phyloP scores from a whole-genome alignment of 92 coral and sea anemone species.

The Metridium senile region DNA sequence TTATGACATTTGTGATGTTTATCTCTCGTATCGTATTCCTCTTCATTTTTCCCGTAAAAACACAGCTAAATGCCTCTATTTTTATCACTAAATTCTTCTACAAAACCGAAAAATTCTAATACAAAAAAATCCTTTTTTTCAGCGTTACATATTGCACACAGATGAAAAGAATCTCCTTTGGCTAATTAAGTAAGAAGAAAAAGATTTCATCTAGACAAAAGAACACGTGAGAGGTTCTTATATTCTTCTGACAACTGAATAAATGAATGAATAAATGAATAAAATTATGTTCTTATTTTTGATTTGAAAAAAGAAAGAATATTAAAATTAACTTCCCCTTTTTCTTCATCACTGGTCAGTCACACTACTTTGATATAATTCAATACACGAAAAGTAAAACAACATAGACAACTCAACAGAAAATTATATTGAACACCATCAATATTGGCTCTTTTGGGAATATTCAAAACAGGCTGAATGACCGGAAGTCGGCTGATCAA shows the following conservation, averaged over 20 bases:
- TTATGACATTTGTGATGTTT: constrained; percentile 12
- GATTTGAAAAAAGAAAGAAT: too few relatives aligned
- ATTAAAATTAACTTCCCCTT: too few relatives aligned
- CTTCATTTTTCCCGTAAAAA: neutral
- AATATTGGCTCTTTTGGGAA: constrained; percentile 1
- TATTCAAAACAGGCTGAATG: neutral
- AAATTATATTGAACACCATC: neutral
- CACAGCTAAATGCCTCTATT: neutral
- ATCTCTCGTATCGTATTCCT: constrained; percentile 11
- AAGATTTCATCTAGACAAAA: neutral
- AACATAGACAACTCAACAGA: neutral
- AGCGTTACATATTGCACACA: neutral
- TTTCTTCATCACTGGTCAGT: too few relatives aligned
- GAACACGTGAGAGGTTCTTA: neutral
- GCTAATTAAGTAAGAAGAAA: neutral
- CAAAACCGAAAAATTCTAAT: neutral
- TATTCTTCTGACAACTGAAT: neutral
- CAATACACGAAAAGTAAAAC: neutral
- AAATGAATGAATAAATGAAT: neutral
- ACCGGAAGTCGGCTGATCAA: constrained; percentile 8
- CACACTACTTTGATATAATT: too few relatives aligned
- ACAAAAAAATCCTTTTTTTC: neutral
- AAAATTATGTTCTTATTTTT: neutral
- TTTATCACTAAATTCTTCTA: neutral
- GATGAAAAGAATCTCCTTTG: neutral